These are phyloP conservation scores for Hecatera dysodea DNA, from an alignment of 2,888 invertebrate species.

Conservation along the genomic window DNA sequence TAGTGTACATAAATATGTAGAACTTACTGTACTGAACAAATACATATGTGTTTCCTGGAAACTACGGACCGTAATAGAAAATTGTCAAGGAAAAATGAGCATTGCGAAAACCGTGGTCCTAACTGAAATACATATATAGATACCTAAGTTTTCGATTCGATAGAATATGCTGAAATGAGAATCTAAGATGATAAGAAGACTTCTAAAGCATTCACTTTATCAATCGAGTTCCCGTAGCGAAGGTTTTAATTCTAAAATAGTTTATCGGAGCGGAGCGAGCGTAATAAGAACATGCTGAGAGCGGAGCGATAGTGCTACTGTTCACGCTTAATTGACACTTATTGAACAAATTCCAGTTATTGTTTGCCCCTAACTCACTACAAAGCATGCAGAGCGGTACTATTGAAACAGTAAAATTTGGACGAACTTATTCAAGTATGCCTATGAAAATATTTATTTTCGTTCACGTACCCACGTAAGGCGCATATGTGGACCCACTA, in stretches of 20 bases:
- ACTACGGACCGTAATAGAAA: not conserved
- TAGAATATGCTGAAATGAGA: slow-evolving; percentile 12
- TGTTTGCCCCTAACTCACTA: slow-evolving; percentile 11
- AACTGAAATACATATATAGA: not conserved
- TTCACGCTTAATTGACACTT: slow-evolving; percentile 36
- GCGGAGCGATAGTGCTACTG: slow-evolving; percentile 24
- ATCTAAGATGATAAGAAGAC: slow-evolving; percentile 2
- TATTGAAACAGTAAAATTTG: slow-evolving; percentile 41
- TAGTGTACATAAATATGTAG: not conserved
- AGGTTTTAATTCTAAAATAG: slow-evolving; percentile 37
- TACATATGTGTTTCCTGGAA: not conserved
- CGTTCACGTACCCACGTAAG: not conserved
- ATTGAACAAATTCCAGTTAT: slow-evolving; percentile 24
- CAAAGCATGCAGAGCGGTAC: slow-evolving; percentile 3
- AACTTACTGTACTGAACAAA: not conserved
- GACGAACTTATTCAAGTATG: slow-evolving; percentile 23
- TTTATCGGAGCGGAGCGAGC: slow-evolving; percentile 11
- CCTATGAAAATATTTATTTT: slow-evolving; percentile 24
- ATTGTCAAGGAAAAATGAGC: not conserved
- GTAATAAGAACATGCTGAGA: slow-evolving; percentile 20
- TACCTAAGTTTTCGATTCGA: not conserved
- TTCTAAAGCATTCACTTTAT: slow-evolving; percentile 35
- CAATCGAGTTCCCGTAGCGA: slow-evolving; percentile 14
- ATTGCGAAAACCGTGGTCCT: not conserved
- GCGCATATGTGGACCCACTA: slow-evolving; percentile 11